Base-by-base conservation (phyloP, 1,140 invertebrate species). In the Sycophila sp. region DNA sequence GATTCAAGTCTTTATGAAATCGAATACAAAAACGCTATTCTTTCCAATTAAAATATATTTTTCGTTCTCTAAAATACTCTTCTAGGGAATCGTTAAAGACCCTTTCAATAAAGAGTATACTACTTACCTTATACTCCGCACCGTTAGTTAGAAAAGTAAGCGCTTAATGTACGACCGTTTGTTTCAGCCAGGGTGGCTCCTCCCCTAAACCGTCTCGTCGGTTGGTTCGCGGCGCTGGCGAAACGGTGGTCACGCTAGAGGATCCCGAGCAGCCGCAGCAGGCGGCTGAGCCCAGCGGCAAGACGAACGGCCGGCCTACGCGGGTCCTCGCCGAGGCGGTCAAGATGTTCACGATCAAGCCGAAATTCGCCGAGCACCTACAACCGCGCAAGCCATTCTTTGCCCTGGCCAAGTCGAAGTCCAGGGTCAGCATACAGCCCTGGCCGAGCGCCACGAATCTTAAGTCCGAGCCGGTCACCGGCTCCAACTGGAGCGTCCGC, bases 101-200 rank as follows among this genome's bases (percentile, higher is more conserved):
- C n/a, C n/a, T n/a, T n/a, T n/a, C n/a, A n/a, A n/a, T n/a, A n/a
- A n/a, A n/a, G n/a, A n/a, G n/a, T n/a, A n/a, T n/a, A n/a, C n/a
- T n/a, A n/a, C n/a, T n/a, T n/a, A n/a, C n/a, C n/a, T n/a, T n/a
- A n/a, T n/a, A n/a, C n/a, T n/a, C n/a, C n/a, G n/a, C n/a, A n/a
- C n/a, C n/a, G n/a, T n/a, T n/a, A n/a, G n/a, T n/a, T n/a, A n/a
- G n/a, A n/a, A n/a, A n/a, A n/a, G n/a, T n/a, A n/a, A n/a, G n/a
- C n/a, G n/a, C 76, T 77, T 85, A 82, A 84, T 47, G 80, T 76
- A 82, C 59, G 62, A 36, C 77, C 82, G 76, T 84, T 85, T 85
- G 83, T 83, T 86, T 76, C 78, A 85, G 84, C 80, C 84, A 86
- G 84, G 84, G 83, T 75, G 82, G 76, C 76, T 75, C 72, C 68